These are phyloP conservation scores for Perithous albicinctus DNA, from an alignment of 2,888 invertebrate genomes.

Conservation along the genomic window DNA sequence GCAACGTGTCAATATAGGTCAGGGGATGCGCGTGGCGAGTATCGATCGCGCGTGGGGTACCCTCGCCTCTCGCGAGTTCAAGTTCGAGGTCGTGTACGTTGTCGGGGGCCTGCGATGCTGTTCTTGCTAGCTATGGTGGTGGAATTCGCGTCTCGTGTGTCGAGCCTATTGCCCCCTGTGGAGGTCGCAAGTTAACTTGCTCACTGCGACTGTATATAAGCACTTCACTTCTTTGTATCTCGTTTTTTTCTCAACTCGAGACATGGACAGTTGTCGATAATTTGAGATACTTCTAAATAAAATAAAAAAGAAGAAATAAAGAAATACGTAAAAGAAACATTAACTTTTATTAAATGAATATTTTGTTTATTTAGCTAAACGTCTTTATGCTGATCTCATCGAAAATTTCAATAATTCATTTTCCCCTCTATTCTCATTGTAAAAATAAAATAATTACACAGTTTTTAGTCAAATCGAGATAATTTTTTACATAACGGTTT, in stretches of 20 bases:
- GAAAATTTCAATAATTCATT: too few species aligned
- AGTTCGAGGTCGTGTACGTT: conserved; percentile 79
- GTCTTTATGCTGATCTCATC: too few species aligned
- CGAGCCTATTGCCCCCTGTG: conserved; percentile 35
- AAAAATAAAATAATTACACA: too few species aligned
- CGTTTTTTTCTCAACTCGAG: background rate
- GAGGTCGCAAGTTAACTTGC: conserved; percentile 12
- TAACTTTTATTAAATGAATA: background rate
- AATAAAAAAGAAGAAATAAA: background rate
- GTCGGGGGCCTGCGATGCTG: conserved; percentile 36
- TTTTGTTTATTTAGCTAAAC: too few species aligned
- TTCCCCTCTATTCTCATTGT: too few species aligned
- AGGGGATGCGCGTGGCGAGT: conserved; percentile 79
- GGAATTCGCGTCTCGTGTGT: conserved; percentile 62
- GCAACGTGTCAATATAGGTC: conserved; percentile 77
- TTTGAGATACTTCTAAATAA: background rate
- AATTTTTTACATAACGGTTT: too few species aligned
- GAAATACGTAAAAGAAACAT: background rate
- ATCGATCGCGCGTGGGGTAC: conserved; percentile 77
- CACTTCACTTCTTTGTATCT: background rate
- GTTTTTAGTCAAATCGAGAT: too few species aligned
- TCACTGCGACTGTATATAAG: background rate
- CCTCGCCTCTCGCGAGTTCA: conserved; percentile 73
- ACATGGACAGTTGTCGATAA: background rate
- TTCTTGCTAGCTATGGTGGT: background rate